Conservation (phyloP, 53 echinoderm and acorn worm genomes). For the Actinopyga echinites region DNA sequence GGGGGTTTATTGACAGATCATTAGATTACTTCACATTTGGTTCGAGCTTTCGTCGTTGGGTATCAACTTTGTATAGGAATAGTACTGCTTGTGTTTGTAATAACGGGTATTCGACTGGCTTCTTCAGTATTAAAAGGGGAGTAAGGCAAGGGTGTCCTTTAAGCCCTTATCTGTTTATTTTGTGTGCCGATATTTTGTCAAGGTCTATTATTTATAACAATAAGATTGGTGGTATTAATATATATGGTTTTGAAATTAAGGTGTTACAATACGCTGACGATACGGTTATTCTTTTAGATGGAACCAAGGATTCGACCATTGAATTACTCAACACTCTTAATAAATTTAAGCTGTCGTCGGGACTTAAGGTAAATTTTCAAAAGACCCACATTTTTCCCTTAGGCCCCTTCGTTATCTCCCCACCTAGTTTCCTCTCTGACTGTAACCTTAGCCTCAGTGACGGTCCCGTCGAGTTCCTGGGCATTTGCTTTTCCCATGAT, state of each 20-base stretch:
- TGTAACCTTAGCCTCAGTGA: background rate
- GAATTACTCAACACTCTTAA: background rate
- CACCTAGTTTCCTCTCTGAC: background rate
- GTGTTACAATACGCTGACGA: constrained; percentile 9
- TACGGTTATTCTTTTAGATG: background rate
- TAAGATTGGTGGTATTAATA: constrained; percentile 18
- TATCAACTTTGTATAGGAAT: constrained; percentile 16
- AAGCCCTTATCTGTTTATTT: constrained; percentile 40
- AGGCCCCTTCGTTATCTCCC: background rate
- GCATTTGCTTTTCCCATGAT: background rate
- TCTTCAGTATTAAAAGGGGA: background rate
- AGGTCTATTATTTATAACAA: background rate
- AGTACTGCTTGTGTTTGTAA: constrained; percentile 31
- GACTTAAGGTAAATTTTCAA: background rate
- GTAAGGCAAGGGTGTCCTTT: background rate
- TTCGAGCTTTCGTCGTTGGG: no score
- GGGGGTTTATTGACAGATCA: constrained; percentile 16
- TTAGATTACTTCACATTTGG: constrained; percentile 16
- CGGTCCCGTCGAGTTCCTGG: background rate
- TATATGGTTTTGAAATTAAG: constrained; percentile 8
- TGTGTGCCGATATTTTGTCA: constrained; percentile 16
- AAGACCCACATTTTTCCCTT: constrained; percentile 1
- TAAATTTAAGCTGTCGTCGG: background rate
- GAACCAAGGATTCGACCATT: background rate
- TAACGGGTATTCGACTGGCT: constrained; percentile 25